Evolutionary conservation across 92 coral and sea anemone species (phyloP), one percentile per base, ranked within the genome.

Genomic region (Phenganax stokvisi): DNA sequence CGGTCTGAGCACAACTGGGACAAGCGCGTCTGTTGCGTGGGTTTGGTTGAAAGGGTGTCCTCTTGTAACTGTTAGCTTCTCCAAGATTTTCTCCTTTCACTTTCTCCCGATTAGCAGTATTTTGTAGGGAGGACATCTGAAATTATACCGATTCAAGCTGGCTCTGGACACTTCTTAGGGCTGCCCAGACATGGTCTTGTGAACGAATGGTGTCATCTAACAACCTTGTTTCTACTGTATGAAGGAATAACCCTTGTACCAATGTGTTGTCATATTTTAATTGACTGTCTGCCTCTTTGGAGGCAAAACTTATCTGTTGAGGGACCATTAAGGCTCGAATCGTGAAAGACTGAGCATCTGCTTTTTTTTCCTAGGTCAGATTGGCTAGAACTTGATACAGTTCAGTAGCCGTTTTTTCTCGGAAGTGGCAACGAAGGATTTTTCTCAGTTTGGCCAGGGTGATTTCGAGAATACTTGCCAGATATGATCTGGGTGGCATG

Each of bases 351-450:
- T 80, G 84, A 10, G 84, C 64, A 51, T 80, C 84, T 80, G 29
- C 84, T 53, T 80, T 12, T 12, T 31, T 30, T 13, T 63, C 3
- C 61, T 80, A 58, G 8, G 27, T 80, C 27, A 80, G 74, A 69
- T 84, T 85, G 52, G 90, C 81, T 79, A 85, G 72, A 8, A 66
- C 62, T 68, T 87, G 92, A 29, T 86, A 86, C 51, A 89, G 84
- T 59, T 80, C 84, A 10, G 85, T 88, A 0, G 90, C 86, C 31
- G 85, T 86, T 66, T 77, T 80, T 31, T 87, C 86, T 59, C 84
- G 83, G 52, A 69, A 87, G 75, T 86, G 92, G 58, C 82, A 86
- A 27, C 88, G 80, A 37, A 80, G 70, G 51, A 89, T 80, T 72
- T 86, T 87, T 28, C 83, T 54, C 47, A 86, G 65, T 51, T 69